phyloP scores from a whole-genome alignment of 2,797 vertebrate genomes.

The Hylomyscus alleni region DNA sequence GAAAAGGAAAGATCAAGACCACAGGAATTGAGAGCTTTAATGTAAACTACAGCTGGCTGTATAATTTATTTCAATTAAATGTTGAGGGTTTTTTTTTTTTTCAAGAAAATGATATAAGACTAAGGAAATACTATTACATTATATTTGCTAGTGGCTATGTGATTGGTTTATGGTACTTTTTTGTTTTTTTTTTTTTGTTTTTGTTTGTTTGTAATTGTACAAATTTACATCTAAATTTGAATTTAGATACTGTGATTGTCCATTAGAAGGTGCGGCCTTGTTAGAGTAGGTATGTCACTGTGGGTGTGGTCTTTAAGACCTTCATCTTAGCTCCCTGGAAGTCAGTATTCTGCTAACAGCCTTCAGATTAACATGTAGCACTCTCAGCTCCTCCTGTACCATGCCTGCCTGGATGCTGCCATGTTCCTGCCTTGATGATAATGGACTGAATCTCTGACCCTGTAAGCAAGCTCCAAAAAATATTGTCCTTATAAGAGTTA shows the following conservation, averaged over 20 bases:
- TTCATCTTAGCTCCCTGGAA: too few relatives aligned
- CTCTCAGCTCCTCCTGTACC: too few relatives aligned
- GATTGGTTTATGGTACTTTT: neutral
- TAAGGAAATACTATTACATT: conserved; percentile 9
- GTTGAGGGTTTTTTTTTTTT: neutral
- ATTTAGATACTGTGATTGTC: neutral
- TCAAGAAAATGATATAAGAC: neutral
- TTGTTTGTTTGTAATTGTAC: neutral
- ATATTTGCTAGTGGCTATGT: neutral
- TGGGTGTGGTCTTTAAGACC: too few relatives aligned
- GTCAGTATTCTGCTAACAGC: too few relatives aligned
- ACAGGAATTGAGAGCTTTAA: neutral
- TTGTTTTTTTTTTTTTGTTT: neutral
- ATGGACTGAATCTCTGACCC: too few relatives aligned
- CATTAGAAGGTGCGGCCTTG: too few relatives aligned
- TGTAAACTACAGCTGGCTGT: neutral
- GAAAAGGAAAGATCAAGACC: neutral
- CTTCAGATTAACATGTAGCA: too few relatives aligned
- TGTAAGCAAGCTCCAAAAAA: too few relatives aligned
- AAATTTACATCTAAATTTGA: conserved; percentile 1
- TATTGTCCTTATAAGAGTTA: too few relatives aligned
- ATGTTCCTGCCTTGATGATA: too few relatives aligned
- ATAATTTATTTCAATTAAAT: conserved; percentile 46
- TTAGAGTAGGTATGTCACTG: too few relatives aligned
- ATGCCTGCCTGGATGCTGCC: too few relatives aligned